A percentile compares a stretch with the other conserved stretches of the same genome.
Evolutionary conservation across 2,113 vertebrate species (phyloP).

Genomic region (Nestor notabilis): DNA sequence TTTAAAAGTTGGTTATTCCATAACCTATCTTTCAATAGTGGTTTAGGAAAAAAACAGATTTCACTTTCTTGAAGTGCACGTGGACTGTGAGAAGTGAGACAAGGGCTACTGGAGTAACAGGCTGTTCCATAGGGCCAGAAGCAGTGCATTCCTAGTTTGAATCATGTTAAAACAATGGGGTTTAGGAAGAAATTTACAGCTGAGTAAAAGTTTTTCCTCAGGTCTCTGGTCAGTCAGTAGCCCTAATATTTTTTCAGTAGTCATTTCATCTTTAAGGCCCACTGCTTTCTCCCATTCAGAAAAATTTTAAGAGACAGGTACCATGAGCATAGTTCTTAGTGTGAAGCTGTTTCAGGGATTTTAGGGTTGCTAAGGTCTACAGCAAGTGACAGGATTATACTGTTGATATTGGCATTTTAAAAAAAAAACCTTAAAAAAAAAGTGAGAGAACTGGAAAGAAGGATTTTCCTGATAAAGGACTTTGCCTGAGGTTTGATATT

Average conservation of each 20-base stretch:
- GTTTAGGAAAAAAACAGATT: slow-evolving; percentile 11
- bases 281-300: background rate
- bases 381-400: background rate
- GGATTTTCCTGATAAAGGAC: background rate
- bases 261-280: background rate
- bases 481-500: background rate
- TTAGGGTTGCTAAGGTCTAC: background rate
- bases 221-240: background rate
- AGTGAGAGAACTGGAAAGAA: background rate
- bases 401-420: background rate
- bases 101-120: background rate
- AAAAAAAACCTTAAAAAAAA: background rate
- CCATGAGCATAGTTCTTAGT: background rate
- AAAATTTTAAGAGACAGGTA: background rate
- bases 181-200: background rate
- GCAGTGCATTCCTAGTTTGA: background rate
- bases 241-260: background rate
- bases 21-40: slow-evolving; percentile 23
- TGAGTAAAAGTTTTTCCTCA: background rate
- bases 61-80: background rate
- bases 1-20: slow-evolving; percentile 52
- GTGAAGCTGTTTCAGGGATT: background rate
- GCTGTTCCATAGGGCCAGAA: background rate
- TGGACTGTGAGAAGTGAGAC: background rate
- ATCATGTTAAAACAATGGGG: background rate